Percentiles rank a stretch among this genome's conserved stretches.
phyloP scores from a whole-genome alignment of 2,797 vertebrate species.

The Myotis daubentonii region DNA sequence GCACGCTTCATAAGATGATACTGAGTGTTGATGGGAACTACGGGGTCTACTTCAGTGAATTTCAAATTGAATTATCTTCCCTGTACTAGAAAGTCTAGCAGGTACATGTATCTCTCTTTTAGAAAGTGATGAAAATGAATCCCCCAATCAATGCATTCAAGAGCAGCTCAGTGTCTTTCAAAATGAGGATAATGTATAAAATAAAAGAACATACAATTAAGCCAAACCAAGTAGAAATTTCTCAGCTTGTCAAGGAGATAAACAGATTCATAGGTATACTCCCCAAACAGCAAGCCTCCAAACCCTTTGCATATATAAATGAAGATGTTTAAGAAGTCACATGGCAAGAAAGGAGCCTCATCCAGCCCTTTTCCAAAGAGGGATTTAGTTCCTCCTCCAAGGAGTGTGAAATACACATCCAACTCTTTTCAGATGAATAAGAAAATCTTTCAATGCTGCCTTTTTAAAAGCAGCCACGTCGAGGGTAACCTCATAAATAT shows the following conservation, averaged over 20 bases:
- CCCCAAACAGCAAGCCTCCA: not conserved
- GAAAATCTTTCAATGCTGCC: not conserved
- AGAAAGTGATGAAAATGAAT: slow-evolving; percentile 35
- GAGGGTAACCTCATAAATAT: not conserved
- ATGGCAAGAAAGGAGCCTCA: not conserved
- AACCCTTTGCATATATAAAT: not conserved
- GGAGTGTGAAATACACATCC: not conserved
- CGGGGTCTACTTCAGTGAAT: not conserved
- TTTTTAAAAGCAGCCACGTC: not conserved
- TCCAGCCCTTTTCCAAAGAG: slow-evolving; percentile 14
- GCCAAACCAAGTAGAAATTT: slow-evolving; percentile 46
- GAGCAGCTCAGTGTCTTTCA: slow-evolving; percentile 9
- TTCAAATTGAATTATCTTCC: slow-evolving; percentile 21
- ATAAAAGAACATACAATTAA: slow-evolving; percentile 17
- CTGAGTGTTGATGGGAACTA: not conserved
- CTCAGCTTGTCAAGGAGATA: slow-evolving; percentile 41
- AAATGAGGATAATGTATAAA: slow-evolving; percentile 23
- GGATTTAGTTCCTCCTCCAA: not conserved
- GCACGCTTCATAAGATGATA: not conserved
- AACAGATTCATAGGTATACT: slow-evolving; percentile 21
- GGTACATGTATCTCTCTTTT: not conserved
- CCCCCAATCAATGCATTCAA: not conserved
- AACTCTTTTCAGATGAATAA: slow-evolving; percentile 9
- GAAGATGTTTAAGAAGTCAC: slow-evolving; percentile 18
- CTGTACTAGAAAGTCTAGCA: not conserved